phyloP scores from a whole-genome alignment of 2,888 invertebrate genomes.

The Andrena camellia region DNA sequence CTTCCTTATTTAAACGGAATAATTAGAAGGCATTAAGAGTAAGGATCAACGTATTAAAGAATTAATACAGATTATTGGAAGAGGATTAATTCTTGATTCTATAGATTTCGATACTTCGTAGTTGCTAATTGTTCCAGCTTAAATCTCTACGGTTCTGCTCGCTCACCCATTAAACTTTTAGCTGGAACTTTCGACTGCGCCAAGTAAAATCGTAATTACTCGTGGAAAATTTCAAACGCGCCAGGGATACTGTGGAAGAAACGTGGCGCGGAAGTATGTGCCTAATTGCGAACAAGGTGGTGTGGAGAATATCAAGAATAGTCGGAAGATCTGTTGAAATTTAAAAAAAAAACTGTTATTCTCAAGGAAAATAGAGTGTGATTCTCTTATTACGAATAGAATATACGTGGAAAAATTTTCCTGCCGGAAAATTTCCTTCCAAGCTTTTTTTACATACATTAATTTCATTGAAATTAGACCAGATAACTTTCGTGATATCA shows the following conservation, averaged over 20 bases:
- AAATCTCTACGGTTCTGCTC: conserved; percentile 5
- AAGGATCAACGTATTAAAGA: not conserved
- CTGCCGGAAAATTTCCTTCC: no score
- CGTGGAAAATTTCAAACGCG: conserved; percentile 31
- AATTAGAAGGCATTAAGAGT: not conserved
- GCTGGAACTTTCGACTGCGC: conserved; percentile 12
- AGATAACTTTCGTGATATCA: no score
- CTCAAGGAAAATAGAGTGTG: no score
- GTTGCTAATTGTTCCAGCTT: conserved; percentile 38
- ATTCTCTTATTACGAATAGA: no score
- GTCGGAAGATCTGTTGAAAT: not conserved
- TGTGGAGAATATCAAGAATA: not conserved
- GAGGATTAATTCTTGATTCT: not conserved
- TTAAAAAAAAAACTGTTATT: not conserved
- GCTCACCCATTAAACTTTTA: conserved; percentile 35
- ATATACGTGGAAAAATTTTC: no score
- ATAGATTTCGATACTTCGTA: conserved; percentile 30
- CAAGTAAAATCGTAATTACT: conserved; percentile 40
- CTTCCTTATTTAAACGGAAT: not conserved
- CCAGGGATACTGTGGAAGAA: not conserved
- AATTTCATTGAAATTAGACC: no score
- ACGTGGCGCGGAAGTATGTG: not conserved
- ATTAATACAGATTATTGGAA: not conserved
- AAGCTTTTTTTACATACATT: no score
- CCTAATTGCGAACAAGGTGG: not conserved